Evolutionary conservation across 2,113 vertebrate species (phyloP).

Genomic region (Ictalurus furcatus): DNA sequence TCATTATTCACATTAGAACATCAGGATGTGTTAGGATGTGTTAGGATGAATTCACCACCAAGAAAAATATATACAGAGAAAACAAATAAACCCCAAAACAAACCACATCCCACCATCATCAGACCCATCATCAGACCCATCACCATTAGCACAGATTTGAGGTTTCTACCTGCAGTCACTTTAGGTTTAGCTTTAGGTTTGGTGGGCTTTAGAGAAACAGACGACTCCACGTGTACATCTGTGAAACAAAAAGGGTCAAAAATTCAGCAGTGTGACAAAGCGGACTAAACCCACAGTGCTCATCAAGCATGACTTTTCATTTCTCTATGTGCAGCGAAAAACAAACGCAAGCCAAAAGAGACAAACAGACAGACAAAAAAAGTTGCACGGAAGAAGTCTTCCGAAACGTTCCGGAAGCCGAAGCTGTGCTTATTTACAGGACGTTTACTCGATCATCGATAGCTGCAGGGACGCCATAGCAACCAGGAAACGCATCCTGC

Average conservation of each 20-base stretch:
- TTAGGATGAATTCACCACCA: background rate
- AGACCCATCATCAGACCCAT: conserved; percentile 37
- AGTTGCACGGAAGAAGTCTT: background rate
- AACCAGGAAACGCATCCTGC: background rate
- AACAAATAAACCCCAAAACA: background rate
- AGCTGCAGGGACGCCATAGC: background rate
- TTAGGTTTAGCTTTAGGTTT: conserved; percentile 53
- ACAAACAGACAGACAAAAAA: background rate
- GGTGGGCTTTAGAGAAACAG: conserved; percentile 43
- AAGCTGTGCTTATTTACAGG: background rate
- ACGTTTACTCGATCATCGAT: background rate
- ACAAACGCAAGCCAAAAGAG: background rate
- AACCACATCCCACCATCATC: conserved; percentile 42
- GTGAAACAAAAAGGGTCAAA: conserved; percentile 68
- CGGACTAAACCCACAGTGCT: background rate
- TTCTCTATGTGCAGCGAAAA: background rate
- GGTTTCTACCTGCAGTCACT: conserved; percentile 64
- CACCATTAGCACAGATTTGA: conserved; percentile 44
- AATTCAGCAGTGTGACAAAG: conserved; percentile 52
- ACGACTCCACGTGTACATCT: conserved; percentile 61
- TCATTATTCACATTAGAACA: background rate
- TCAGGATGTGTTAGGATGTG: background rate
- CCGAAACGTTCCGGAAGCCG: background rate
- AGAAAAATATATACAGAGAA: background rate
- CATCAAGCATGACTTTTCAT: too few relatives aligned